Conservation (phyloP, 2,113 vertebrate genomes). For the Phalacrocorax aristotelis region DNA sequence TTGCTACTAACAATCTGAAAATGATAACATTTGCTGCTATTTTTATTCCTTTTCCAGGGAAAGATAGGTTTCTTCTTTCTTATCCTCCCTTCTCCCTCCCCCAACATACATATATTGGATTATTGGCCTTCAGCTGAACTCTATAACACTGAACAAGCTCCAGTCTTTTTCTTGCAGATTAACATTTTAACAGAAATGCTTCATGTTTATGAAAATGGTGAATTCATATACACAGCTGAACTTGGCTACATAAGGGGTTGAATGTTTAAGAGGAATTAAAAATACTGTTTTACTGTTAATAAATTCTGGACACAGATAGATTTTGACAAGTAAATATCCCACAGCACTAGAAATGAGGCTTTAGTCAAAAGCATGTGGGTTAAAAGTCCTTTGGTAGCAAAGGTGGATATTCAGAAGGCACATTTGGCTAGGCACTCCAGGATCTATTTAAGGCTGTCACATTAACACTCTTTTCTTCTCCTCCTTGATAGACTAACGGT, state of each 20-base stretch:
- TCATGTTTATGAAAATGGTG: constrained; percentile 32
- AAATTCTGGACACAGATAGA: not conserved
- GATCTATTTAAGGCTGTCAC: not conserved
- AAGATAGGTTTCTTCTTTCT: not conserved
- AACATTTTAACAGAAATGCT: not conserved
- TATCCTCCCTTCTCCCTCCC: not conserved
- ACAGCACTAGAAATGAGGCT: not conserved
- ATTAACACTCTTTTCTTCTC: not conserved
- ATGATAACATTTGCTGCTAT: constrained; percentile 60
- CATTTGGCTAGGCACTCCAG: not conserved
- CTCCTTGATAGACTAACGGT: not conserved
- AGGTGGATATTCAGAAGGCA: not conserved
- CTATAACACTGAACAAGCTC: not conserved
- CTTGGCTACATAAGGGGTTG: not conserved
- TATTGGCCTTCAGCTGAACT: constrained; percentile 71
- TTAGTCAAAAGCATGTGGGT: not conserved
- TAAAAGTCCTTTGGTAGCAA: not conserved
- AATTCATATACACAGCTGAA: constrained; percentile 26
- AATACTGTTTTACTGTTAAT: not conserved
- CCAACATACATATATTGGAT: constrained; percentile 28
- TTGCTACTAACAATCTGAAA: constrained; percentile 60
- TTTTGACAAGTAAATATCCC: not conserved
- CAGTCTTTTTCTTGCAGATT: constrained; percentile 12
- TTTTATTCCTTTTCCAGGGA: constrained; percentile 66
- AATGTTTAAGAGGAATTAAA: not conserved